Evolutionary conservation across 2,888 invertebrate genomes (phyloP).

Genomic region (Drosophila borealis): DNA sequence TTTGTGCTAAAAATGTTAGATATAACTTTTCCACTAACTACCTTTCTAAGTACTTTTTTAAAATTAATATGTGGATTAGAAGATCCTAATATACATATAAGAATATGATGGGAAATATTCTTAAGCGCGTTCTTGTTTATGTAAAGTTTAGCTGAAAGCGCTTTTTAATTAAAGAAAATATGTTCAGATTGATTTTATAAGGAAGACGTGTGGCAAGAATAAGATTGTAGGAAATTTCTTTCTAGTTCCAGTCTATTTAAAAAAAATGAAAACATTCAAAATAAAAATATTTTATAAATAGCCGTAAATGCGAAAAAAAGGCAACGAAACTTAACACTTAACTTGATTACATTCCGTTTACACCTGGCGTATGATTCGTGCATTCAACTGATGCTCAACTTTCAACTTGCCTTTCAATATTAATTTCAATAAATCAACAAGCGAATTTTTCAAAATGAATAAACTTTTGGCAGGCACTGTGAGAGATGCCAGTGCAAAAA

Average conservation of each 20-base stretch:
- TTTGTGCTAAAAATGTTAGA: too few relatives aligned
- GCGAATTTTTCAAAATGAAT: constrained; percentile 66
- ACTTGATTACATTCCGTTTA: constrained; percentile 52
- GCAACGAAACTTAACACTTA: constrained; percentile 48
- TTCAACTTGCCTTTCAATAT: constrained; percentile 51
- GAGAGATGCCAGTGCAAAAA: background rate
- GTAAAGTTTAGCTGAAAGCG: too few relatives aligned
- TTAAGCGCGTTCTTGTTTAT: too few relatives aligned
- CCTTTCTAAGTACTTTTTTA: too few relatives aligned
- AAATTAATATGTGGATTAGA: too few relatives aligned
- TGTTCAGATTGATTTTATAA: too few relatives aligned
- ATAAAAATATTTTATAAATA: constrained; percentile 1
- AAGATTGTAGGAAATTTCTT: too few relatives aligned
- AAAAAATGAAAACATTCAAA: background rate
- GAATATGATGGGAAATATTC: background rate
- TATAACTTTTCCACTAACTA: too few relatives aligned
- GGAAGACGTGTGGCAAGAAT: too few relatives aligned
- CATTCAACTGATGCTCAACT: constrained; percentile 13
- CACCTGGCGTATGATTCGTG: constrained; percentile 12
- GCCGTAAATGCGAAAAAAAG: background rate
- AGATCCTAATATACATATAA: too few relatives aligned
- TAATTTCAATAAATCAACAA: constrained; percentile 77
- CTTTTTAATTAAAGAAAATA: too few relatives aligned
- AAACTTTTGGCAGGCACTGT: constrained; percentile 56
- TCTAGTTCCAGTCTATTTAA: too few relatives aligned